Base-by-base conservation (phyloP, 2,113 vertebrate genomes). In the Echinops telfairi region DNA sequence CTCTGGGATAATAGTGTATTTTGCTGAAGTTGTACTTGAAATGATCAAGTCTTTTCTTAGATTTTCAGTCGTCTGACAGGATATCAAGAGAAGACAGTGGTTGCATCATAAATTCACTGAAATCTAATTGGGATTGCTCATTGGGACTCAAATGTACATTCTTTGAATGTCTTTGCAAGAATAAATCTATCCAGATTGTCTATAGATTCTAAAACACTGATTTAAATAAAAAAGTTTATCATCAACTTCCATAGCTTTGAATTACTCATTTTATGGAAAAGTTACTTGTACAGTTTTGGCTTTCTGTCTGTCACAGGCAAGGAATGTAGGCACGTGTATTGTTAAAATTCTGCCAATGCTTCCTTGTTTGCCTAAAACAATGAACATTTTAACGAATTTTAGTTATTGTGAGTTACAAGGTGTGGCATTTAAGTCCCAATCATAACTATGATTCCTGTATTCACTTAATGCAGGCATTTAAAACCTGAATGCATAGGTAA, bases 1-100 rank as follows among this genome's bases (percentile, higher is more conserved):
- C 80, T 96, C 77, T 68, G 77, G 81, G 89, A 86, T 88, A 86
- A 86, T 66, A 81, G 53, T 96, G 92, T 96, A 84, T 96, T 95
- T 96, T 94, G 33, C 95, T 95, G 92, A 96, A 97, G 77, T 91
- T 96, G 71, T 93, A 81, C 86, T 89, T 95, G 95, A 94, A 95
- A 89, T 95, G 60, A 81, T 94, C 73, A 33, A 92, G 6, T 38
- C 33, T 90, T 83, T 93, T 57, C 58, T 88, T 88, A 77, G 19
- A 78, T 88, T 88, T 96, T 96, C 7, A 73, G 19, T 92, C 96
- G n/a, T 83, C 57, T 94, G 66, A 78, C 60, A 83, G 33, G 70
- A 31, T 94, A 88, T 79, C 89, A 93, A 71, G 92, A 94, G 88
- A 97, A 97, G 96, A 86, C 36, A 93, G 62, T 84, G 57, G 20